These are phyloP conservation scores for Alfaro cultratus DNA, from an alignment of 2,797 vertebrate species.

Conservation along the genomic window DNA sequence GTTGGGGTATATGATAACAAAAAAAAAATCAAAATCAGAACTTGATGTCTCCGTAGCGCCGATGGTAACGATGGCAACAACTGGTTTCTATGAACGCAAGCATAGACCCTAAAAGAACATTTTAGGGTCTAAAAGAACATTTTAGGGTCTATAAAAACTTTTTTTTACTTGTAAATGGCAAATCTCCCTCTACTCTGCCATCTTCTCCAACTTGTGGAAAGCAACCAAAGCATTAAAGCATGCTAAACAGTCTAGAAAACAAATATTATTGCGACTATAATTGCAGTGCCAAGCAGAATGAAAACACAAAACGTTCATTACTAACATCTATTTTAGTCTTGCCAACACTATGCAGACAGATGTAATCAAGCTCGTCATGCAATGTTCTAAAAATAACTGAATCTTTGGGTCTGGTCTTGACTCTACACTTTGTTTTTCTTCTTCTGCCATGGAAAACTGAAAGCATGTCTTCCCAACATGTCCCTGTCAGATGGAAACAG, in stretches of 20 bases:
- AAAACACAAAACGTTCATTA: not conserved
- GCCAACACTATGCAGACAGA: not conserved
- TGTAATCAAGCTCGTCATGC: not conserved
- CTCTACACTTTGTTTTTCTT: too few relatives aligned
- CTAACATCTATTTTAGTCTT: not conserved
- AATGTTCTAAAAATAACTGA: not conserved
- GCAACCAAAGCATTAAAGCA: too few relatives aligned
- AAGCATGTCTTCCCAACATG: not conserved
- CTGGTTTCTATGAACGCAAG: not conserved
- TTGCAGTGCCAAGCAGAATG: not conserved
- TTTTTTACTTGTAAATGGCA: too few relatives aligned
- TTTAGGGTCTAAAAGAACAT: not conserved
- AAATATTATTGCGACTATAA: too few relatives aligned
- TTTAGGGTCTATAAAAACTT: too few relatives aligned
- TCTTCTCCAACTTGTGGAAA: too few relatives aligned
- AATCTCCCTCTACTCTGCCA: too few relatives aligned
- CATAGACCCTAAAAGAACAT: not conserved
- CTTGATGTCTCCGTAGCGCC: too few relatives aligned
- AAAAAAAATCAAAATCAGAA: too few relatives aligned
- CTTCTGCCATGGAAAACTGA: not conserved
- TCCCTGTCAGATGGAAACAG: not conserved
- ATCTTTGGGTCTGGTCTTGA: not conserved
- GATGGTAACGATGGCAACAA: not conserved
- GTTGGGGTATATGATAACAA: not conserved
- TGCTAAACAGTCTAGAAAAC: too few relatives aligned